Percentiles rank a stretch among this genome's conserved stretches.
These are phyloP conservation scores for Danio aesculapii DNA, from an alignment of 2,797 vertebrate genomes.

Conservation along the genomic window DNA sequence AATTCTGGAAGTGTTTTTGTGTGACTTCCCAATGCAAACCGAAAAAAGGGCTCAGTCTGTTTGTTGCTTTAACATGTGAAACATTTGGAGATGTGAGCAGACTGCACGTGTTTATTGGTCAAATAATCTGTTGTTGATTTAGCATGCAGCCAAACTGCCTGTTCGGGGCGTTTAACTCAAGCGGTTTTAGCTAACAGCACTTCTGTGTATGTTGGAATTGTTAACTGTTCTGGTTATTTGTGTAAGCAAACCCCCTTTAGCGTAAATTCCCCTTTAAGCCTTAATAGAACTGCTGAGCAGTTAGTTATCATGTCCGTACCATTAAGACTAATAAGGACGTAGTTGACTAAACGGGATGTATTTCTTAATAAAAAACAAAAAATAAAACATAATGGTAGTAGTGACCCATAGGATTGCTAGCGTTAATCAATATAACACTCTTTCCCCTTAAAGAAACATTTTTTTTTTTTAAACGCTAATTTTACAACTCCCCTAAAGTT, in stretches of 20 bases:
- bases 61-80: conserved; percentile 55
- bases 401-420: conserved; percentile 42
- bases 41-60: conserved; percentile 64
- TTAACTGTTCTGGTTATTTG: conserved; percentile 41
- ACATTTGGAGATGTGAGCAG: conserved; percentile 47
- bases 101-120: conserved; percentile 50
- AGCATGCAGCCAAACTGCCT: conserved; percentile 50
- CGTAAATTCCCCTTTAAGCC: conserved; percentile 59
- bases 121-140: conserved; percentile 45
- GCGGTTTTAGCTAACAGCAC: conserved; percentile 33
- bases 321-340: conserved; percentile 51
- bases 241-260: conserved; percentile 64
- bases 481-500: too few relatives aligned
- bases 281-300: conserved; percentile 64
- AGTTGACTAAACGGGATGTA: conserved; percentile 52
- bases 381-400: not conserved
- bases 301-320: conserved; percentile 55
- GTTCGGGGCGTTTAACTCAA: conserved; percentile 31
- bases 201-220: conserved; percentile 35
- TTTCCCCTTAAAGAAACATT: not conserved
- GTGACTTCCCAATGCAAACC: conserved; percentile 63
- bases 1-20: conserved; percentile 56
- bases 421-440: conserved; percentile 30
- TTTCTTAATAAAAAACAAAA: conserved; percentile 33
- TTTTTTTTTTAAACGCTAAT: too few relatives aligned